Evolutionary conservation across 2,797 vertebrate genomes (phyloP).

Genomic region (Phyllotis vaccarum): DNA sequence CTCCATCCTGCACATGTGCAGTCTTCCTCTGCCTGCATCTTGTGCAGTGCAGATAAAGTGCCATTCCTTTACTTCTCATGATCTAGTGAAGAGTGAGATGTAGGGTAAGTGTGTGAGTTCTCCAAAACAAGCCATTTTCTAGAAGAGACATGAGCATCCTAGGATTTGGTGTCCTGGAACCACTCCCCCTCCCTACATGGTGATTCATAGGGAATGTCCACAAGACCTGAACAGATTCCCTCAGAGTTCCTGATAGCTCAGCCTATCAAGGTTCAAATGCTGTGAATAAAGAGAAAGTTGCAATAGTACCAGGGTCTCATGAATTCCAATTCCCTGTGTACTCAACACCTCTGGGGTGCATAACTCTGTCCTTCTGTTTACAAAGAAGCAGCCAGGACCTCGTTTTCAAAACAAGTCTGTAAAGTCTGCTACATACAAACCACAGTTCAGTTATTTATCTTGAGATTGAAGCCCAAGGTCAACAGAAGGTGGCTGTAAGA

Average conservation of each 20-base stretch:
- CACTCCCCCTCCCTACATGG: neutral
- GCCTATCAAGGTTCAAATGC: neutral
- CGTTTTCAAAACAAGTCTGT: neutral
- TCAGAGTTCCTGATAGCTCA: neutral
- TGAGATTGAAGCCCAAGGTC: neutral
- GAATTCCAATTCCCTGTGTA: neutral
- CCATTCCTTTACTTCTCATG: neutral
- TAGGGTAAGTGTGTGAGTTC: neutral
- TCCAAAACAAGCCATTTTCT: neutral
- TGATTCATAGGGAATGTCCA: no score
- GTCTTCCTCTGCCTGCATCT: neutral
- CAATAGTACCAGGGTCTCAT: neutral
- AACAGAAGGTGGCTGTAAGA: neutral
- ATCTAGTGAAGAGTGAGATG: neutral
- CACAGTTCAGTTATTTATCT: neutral
- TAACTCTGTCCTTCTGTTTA: neutral
- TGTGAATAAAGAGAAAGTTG: neutral
- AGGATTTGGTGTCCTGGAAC: neutral
- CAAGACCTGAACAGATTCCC: neutral
- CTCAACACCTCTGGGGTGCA: no score
- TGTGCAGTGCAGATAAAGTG: neutral
- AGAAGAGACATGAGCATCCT: neutral
- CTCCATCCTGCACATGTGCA: no score
- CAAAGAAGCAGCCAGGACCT: neutral
- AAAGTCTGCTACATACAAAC: neutral